Base-by-base conservation (phyloP, 2,888 invertebrate species). In the Plagodis pulveraria region DNA sequence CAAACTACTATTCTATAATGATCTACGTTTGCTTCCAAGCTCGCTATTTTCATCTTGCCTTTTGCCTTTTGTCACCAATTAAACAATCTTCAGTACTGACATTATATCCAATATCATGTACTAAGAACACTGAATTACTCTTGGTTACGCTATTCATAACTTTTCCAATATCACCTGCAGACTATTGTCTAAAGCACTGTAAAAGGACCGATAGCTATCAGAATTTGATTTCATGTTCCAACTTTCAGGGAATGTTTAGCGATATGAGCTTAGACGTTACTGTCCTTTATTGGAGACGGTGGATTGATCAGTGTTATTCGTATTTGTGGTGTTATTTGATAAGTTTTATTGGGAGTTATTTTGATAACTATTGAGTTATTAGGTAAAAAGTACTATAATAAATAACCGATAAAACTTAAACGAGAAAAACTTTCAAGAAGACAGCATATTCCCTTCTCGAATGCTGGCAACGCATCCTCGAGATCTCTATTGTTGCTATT, bases 121-220 rank as follows among this genome's bases (percentile, higher is more conserved):
- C 33, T 38, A 33, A 7, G 10, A 34, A 32, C 12, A 22, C 48
- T 4, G 38, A 40, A 35, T 38, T 33, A 45, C 45, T 56, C 41
- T 12, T 5, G 47, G 10, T 54, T 40, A 53, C 45, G 47, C 35
- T 46, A 49, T n/a, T 56, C 47, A 55, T 41, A 65, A 65, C 65
- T 65, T 62, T 50, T 12, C 43, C 52, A 65, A 65, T 65, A 65
- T 62, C 44, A 62, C 50, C 54, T 56, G 59, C 22, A 42, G 50
- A 40, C 50, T 56, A 45, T 50, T 58, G 61, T 62, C 41, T 56
- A 50, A 52, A 22, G 45, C 44, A 36, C 48, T 49, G 38, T 33
- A 49, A 45, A 50, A 48, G 56, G 52, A 50, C 50, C 38, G 43
- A 22, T 22, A 2, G 22, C 51, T 46, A 62, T 63, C 47, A 38